phyloP scores from a whole-genome alignment of 2,797 vertebrate genomes.

The Squalus acanthias region DNA sequence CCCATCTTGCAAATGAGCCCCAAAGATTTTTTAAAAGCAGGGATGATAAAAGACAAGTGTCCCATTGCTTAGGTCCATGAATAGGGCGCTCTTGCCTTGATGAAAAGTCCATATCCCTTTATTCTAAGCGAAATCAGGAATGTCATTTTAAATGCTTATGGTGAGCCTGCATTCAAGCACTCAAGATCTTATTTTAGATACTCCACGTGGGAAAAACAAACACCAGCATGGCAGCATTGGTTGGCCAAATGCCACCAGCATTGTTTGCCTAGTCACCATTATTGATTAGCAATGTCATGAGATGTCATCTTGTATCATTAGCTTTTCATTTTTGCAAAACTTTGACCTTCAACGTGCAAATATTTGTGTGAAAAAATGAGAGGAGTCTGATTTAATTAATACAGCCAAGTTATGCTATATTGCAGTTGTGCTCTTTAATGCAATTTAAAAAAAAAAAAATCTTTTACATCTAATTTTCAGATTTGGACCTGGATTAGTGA shows the following conservation, averaged over 20 bases:
- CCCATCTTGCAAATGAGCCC: not conserved
- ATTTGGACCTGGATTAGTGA: constrained; percentile 93
- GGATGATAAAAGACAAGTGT: not conserved
- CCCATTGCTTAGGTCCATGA: not conserved
- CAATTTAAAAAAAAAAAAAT: not conserved
- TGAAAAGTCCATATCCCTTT: not conserved
- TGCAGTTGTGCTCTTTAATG: not conserved
- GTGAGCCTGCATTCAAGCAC: not conserved
- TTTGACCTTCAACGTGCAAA: not conserved
- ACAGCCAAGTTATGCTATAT: not conserved
- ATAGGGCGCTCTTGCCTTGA: not conserved
- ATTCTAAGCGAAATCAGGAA: not conserved
- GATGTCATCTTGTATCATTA: not conserved
- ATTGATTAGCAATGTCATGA: not conserved
- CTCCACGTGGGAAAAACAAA: not conserved
- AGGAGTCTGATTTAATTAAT: not conserved
- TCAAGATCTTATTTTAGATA: not conserved
- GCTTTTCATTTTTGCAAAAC: not conserved
- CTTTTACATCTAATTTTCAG: constrained; percentile 55
- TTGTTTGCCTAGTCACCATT: not conserved
- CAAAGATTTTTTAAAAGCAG: not conserved
- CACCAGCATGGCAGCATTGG: not conserved
- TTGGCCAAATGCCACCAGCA: not conserved
- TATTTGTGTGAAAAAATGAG: not conserved
- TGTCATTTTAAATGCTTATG: not conserved